These are phyloP conservation scores for Elaphurus davidianus DNA, from an alignment of 2,113 vertebrate genomes.

Conservation along the genomic window DNA sequence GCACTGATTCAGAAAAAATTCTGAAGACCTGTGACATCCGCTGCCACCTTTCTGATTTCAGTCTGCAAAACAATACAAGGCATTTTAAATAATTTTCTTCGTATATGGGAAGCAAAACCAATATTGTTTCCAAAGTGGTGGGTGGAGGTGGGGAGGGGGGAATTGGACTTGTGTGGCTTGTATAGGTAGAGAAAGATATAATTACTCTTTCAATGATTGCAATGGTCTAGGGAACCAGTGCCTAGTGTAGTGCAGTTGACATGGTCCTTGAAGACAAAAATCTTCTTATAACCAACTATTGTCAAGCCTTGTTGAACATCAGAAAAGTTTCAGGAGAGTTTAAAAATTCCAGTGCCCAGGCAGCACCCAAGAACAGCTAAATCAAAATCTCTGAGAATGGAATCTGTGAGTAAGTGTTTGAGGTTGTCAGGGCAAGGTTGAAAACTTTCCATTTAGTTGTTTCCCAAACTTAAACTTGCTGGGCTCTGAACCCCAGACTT, in stretches of 20 bases:
- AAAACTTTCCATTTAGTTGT: background rate
- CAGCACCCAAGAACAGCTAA: background rate
- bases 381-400: background rate
- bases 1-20: background rate
- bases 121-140: background rate
- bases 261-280: background rate
- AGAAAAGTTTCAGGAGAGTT: background rate
- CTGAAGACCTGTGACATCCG: background rate
- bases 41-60: background rate
- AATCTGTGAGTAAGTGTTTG: background rate
- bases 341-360: background rate
- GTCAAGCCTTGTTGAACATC: background rate
- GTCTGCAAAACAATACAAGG: background rate
- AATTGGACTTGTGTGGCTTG: background rate
- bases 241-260: background rate
- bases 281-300: background rate
- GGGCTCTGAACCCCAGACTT: background rate
- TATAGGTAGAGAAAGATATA: background rate
- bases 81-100: background rate
- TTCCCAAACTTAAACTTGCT: background rate
- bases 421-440: background rate
- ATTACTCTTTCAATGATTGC: background rate
- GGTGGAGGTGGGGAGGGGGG: background rate
- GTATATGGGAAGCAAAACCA: background rate
- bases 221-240: accelerated